Evolutionary conservation across 2,888 invertebrate species (phyloP).

Genomic region (Napeogenes inachia): DNA sequence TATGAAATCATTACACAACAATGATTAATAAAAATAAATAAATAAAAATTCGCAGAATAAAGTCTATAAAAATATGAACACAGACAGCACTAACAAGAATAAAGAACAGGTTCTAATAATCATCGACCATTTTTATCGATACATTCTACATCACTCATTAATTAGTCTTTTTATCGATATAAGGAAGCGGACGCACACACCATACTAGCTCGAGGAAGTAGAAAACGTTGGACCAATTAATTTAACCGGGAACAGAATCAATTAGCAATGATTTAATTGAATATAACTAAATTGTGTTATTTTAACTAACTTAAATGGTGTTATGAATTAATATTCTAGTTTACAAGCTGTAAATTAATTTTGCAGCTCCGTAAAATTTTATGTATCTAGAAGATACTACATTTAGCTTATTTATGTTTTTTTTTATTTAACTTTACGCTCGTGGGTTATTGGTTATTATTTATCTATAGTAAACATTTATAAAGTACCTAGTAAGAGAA

Average conservation of each 20-base stretch:
- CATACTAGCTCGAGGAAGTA: slow-evolving; percentile 35
- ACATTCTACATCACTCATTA: slow-evolving; percentile 8
- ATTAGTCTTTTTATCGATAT: slow-evolving; percentile 30
- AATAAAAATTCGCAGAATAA: too few species aligned
- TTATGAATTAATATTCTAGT: slow-evolving; percentile 1
- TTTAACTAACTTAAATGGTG: slow-evolving; percentile 8
- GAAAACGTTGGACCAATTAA: slow-evolving; percentile 29
- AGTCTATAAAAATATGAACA: not conserved
- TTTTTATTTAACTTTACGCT: too few species aligned
- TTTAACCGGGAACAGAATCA: slow-evolving; percentile 24
- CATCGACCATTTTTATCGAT: not conserved
- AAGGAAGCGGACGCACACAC: slow-evolving; percentile 33
- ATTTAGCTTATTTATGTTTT: too few species aligned
- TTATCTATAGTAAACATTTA: too few species aligned
- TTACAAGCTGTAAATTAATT: not conserved
- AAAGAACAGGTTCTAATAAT: not conserved
- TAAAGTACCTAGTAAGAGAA: too few species aligned
- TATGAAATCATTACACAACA: not conserved
- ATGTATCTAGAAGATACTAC: not conserved
- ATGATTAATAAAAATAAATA: too few species aligned
- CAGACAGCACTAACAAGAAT: not conserved
- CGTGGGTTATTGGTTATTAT: too few species aligned
- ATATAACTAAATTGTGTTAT: slow-evolving; percentile 19
- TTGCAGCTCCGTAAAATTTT: not conserved
- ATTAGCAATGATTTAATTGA: slow-evolving; percentile 19